Base-by-base conservation (phyloP, 1,140 invertebrate species). In the Tetramorium alpestre region DNA sequence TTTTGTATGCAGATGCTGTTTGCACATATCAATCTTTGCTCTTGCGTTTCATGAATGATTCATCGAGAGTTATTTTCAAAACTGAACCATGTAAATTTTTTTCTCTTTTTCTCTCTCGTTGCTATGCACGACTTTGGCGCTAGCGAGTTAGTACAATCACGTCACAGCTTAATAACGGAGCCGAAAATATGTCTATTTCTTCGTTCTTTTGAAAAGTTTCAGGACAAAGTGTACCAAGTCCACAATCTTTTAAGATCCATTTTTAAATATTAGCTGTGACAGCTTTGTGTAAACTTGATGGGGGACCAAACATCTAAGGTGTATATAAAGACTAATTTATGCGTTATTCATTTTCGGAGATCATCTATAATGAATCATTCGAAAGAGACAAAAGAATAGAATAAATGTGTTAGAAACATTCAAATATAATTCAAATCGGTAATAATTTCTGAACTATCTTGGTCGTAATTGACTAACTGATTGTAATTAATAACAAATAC, bases 241-340 rank as follows among this genome's bases (percentile, higher is more conserved):
- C 2, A 81, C 64, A 81, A n/a, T 81, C 33, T 78, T 47, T 49
- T 64, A 49, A 65, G 11, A 78, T 78, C 7, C 13, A 54, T 81
- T 70, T 70, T 70, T 56, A 54, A 81, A 81, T 81, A 81, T 81
- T 81, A 44, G 77, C 47, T 70, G 64, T 81, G 33, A 78, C 56
- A 80, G 28, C 8, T 69, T 22, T 64, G 28, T 49, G 47, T 38
- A 11, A 38, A 69, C 62, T 80, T 80, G n/a, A 69, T 80, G 13
- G 33, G 69, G 47, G 33, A 33, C 33, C 3, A 33, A 33, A 33
- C 33, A 33, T 33, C 13, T 38, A 16, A 69, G n/a, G 4, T 41
- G 28, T 69, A 41, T 67, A 67, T 67, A 49, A 41, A 69, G 33
- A 54, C 8, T 25, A 41, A 81, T 70, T 81, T 81, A 80, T 67